A percentile compares a stretch with the other conserved stretches of the same genome.
Evolutionary conservation across 2,888 invertebrate species (phyloP).

Genomic region (Aspidapion aeneum): DNA sequence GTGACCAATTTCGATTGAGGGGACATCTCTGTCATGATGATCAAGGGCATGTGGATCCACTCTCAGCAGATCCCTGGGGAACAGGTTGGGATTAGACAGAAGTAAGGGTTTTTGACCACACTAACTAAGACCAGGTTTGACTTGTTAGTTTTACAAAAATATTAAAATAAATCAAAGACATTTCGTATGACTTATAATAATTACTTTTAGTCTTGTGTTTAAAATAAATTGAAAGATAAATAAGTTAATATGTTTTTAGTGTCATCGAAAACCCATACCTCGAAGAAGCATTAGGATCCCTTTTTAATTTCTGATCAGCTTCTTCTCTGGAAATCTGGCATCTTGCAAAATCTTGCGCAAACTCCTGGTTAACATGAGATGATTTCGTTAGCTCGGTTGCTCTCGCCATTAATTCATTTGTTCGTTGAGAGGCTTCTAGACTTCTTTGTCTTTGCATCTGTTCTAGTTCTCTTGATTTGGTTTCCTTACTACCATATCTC

Average conservation of each 20-base stretch:
- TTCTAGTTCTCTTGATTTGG: neutral
- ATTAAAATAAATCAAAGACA: too few relatives aligned
- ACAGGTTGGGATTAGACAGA: too few relatives aligned
- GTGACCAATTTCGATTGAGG: conserved; percentile 50
- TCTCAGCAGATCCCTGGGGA: neutral
- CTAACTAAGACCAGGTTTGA: too few relatives aligned
- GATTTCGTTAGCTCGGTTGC: neutral
- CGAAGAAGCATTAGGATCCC: conserved; percentile 32
- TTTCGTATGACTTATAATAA: too few relatives aligned
- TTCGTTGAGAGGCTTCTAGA: too few relatives aligned
- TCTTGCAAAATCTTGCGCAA: conserved; percentile 30
- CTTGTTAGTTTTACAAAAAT: too few relatives aligned
- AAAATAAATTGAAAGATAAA: too few relatives aligned
- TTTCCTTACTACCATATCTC: neutral
- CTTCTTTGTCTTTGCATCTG: neutral
- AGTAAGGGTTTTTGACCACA: too few relatives aligned
- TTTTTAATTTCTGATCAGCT: conserved; percentile 28
- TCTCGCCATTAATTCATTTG: neutral
- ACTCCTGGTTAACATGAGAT: neutral
- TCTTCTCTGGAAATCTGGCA: conserved; percentile 43
- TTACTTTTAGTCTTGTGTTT: too few relatives aligned
- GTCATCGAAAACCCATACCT: neutral
- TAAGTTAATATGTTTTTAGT: neutral
- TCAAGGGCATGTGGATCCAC: neutral
- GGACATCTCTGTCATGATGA: conserved; percentile 42